Conservation (phyloP, 2,797 vertebrate genomes). For the Cyclura pinguis region DNA sequence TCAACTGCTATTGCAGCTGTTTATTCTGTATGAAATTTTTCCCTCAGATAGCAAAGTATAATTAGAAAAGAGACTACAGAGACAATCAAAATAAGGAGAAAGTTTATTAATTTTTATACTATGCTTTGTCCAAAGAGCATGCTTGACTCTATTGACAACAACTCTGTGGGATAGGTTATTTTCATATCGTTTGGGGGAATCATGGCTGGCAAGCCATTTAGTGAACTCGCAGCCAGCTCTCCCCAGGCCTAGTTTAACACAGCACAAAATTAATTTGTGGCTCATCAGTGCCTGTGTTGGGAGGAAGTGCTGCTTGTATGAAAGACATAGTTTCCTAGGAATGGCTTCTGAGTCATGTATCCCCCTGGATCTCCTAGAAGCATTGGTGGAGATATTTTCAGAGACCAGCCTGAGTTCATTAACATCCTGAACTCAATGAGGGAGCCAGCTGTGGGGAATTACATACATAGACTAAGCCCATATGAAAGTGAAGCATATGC, state of each 20-base stretch:
- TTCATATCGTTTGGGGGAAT: neutral
- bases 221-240: neutral
- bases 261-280: neutral
- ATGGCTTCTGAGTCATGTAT: neutral
- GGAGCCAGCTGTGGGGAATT: slow-evolving; percentile 28
- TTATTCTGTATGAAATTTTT: neutral
- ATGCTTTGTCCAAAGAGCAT: neutral
- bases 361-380: neutral
- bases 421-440: neutral
- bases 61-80: neutral
- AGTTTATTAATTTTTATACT: neutral
- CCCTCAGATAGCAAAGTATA: neutral
- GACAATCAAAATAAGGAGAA: neutral
- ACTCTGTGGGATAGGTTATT: neutral
- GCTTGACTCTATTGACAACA: neutral
- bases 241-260: neutral
- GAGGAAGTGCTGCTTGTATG: neutral
- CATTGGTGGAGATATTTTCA: slow-evolving; percentile 16
- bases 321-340: slow-evolving; percentile 4
- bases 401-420: slow-evolving; percentile 27
- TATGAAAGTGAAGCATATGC: neutral
- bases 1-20: neutral
- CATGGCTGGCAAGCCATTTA: neutral
- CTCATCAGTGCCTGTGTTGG: neutral
- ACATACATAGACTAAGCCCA: neutral